phyloP scores from a whole-genome alignment of 2,113 vertebrate genomes.

The Halichoerus grypus region DNA sequence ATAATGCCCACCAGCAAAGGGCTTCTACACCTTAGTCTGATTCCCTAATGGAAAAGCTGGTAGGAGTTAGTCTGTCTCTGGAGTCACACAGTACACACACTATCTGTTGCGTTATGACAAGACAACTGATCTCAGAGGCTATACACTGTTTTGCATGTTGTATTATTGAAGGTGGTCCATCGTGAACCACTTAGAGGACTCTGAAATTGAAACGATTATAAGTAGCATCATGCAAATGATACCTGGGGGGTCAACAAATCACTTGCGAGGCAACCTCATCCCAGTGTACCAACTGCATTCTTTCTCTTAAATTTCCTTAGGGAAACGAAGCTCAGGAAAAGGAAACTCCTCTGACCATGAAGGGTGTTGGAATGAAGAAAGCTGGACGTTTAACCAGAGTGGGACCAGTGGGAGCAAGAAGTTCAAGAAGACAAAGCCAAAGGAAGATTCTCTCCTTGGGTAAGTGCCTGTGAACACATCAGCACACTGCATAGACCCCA shows the following conservation, averaged over 20 bases:
- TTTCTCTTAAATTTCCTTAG: constrained; percentile 85
- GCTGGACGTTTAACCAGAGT: constrained; percentile 92
- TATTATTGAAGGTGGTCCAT: background rate
- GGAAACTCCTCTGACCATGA: constrained; percentile 95
- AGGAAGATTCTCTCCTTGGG: constrained; percentile 95
- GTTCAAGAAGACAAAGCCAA: constrained; percentile 96
- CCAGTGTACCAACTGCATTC: constrained; percentile 46
- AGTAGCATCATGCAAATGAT: background rate
- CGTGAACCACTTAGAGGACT: background rate
- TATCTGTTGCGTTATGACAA: background rate
- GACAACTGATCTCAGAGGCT: background rate
- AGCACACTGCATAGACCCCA: background rate
- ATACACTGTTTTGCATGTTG: background rate
- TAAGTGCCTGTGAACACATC: constrained; percentile 83
- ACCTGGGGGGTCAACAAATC: background rate
- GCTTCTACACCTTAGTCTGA: background rate
- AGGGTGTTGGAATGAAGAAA: constrained; percentile 96
- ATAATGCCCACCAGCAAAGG: background rate
- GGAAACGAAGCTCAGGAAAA: constrained; percentile 97
- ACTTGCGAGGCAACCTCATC: background rate
- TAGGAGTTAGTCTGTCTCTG: background rate
- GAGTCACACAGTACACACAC: background rate
- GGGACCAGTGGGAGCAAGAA: constrained; percentile 96
- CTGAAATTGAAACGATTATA: background rate
- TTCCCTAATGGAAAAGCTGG: constrained; percentile 43